A percentile compares a stretch with the other conserved stretches of the same genome.
Evolutionary conservation across 1,140 invertebrate species (phyloP).

Genomic region (Diachasmimorpha longicaudata): DNA sequence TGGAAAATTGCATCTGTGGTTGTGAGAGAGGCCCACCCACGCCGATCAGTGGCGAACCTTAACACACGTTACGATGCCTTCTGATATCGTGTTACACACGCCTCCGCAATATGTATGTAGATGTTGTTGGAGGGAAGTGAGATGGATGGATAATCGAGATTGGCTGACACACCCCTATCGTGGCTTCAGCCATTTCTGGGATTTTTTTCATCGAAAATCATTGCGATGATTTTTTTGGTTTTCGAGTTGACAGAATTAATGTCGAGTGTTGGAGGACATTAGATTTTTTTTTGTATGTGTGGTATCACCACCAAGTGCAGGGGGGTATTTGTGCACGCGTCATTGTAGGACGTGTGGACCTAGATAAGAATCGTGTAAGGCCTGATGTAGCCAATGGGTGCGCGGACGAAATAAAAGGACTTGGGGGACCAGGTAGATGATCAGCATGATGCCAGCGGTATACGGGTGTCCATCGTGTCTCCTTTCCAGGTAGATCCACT

Average conservation of each 20-base stretch:
- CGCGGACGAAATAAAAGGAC: not conserved
- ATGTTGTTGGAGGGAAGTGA: not conserved
- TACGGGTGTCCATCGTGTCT: slow-evolving; percentile 1
- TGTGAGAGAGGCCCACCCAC: slow-evolving; percentile 49
- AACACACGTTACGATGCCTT: slow-evolving; percentile 7
- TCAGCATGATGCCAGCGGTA: slow-evolving; percentile 15
- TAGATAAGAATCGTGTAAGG: slow-evolving; percentile 28
- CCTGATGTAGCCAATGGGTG: slow-evolving; percentile 8
- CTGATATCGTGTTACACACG: slow-evolving; percentile 11
- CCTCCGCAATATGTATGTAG: slow-evolving; percentile 4
- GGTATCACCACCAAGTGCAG: not conserved
- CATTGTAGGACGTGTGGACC: slow-evolving; percentile 24
- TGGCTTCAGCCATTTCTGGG: not conserved
- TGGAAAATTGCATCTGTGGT: slow-evolving; percentile 19
- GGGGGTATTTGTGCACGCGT: slow-evolving; percentile 17
- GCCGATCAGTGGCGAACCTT: slow-evolving; percentile 31
- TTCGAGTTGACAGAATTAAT: too few relatives aligned
- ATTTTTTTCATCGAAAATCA: not conserved
- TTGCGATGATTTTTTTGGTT: too few relatives aligned
- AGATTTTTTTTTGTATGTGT: too few relatives aligned
- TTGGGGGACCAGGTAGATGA: slow-evolving; percentile 17
- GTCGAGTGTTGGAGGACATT: too few relatives aligned
- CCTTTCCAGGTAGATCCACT: slow-evolving; percentile 7
- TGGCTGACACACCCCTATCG: not conserved
- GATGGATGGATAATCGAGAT: not conserved